Conservation (phyloP, 2,113 vertebrate species). For the Diadophis punctatus region DNA sequence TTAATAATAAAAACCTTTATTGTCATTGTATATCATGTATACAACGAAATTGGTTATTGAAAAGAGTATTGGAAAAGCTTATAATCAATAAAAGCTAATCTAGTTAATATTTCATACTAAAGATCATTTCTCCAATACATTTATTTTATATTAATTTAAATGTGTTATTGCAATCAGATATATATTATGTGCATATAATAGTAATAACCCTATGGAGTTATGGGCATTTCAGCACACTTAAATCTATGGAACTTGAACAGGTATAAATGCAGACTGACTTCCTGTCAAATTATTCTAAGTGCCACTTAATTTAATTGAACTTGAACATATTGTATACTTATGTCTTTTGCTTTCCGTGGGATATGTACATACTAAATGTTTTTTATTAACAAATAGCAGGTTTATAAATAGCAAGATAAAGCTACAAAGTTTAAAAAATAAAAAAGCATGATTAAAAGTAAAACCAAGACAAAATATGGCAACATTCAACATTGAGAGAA, state of each 20-base stretch:
- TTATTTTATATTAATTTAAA: not conserved
- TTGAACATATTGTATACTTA: not conserved
- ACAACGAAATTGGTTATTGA: too few relatives aligned
- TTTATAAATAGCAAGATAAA: not conserved
- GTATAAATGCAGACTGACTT: not conserved
- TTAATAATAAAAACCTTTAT: too few relatives aligned
- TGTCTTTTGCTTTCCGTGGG: not conserved
- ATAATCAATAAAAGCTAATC: not conserved
- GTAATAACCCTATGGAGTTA: not conserved
- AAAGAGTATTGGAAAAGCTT: not conserved
- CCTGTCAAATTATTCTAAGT: not conserved
- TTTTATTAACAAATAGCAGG: not conserved
- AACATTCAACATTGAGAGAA: not conserved
- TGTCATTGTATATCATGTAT: too few relatives aligned
- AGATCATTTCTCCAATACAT: not conserved
- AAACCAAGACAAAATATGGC: not conserved
- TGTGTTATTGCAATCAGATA: not conserved
- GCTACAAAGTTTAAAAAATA: not conserved
- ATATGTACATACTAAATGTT: not conserved
- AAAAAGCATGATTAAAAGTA: not conserved
- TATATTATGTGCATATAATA: not conserved
- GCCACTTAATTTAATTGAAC: not conserved
- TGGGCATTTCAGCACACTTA: not conserved
- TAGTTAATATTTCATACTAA: not conserved
- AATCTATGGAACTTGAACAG: not conserved